Percentiles rank a stretch among this genome's conserved stretches.
These are phyloP conservation scores for Pyrochroa serraticornis DNA, from an alignment of 2,888 invertebrate genomes.

Conservation along the genomic window DNA sequence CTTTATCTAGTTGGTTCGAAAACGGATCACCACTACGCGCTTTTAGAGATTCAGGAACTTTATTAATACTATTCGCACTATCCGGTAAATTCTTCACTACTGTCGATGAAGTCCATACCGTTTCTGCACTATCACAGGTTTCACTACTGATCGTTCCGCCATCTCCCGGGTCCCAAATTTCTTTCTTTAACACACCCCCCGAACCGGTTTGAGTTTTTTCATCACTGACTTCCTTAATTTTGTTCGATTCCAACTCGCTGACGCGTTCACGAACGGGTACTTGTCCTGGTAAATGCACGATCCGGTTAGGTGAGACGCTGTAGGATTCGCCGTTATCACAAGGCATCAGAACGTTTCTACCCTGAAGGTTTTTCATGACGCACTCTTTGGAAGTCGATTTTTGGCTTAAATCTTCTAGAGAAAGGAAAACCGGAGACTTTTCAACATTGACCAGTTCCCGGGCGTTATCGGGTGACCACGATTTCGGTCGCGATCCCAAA, in stretches of 20 bases:
- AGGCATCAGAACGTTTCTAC: conserved; percentile 82
- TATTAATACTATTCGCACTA: conserved; percentile 42
- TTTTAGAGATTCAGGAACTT: conserved; percentile 48
- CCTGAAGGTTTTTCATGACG: conserved; percentile 45
- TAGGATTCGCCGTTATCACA: conserved; percentile 86
- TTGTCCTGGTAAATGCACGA: conserved; percentile 73
- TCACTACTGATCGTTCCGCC: conserved; percentile 50
- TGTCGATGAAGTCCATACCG: conserved; percentile 60
- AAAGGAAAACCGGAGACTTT: conserved; percentile 66
- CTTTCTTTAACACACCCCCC: conserved; percentile 58
- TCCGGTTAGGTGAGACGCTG: conserved; percentile 90
- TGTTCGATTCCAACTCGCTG: conserved; percentile 71
- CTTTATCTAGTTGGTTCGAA: conserved; percentile 72
- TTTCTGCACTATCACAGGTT: conserved; percentile 44
- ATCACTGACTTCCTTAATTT: conserved; percentile 36
- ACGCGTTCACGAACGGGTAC: conserved; percentile 58
- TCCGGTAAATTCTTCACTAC: conserved; percentile 47
- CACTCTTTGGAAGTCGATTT: conserved; percentile 47
- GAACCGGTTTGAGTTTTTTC: conserved; percentile 46
- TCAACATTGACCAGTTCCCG: conserved; percentile 45
- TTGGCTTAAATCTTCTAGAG: conserved; percentile 68
- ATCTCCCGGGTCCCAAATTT: conserved; percentile 74
- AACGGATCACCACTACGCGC: conserved; percentile 66
- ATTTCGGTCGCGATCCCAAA: conserved; percentile 53
- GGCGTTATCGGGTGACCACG: conserved; percentile 65